These are phyloP conservation scores for Numenius phaeopus DNA, from an alignment of 2,797 vertebrate species.

Conservation along the genomic window DNA sequence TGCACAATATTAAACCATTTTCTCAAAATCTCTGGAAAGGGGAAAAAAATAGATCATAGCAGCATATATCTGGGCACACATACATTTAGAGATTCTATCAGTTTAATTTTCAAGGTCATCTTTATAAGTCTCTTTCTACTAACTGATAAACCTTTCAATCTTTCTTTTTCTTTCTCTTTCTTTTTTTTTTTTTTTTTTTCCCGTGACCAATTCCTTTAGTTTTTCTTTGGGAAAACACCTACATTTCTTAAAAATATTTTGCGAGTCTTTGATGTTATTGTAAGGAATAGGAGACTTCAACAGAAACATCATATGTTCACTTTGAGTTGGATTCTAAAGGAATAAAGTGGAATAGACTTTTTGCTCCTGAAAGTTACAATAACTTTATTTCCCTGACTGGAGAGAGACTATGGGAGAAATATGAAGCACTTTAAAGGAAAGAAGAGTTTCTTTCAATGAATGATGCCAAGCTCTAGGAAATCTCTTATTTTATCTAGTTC, in stretches of 20 bases:
- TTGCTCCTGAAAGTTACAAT: not conserved
- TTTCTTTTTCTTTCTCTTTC: not conserved
- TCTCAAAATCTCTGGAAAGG: not conserved
- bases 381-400: not conserved
- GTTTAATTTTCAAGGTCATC: not conserved
- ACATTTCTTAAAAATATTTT: not conserved
- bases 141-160: not conserved
- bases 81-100: not conserved
- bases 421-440: not conserved
- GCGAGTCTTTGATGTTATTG: not conserved
- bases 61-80: not conserved
- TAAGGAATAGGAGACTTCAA: not conserved
- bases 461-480: not conserved
- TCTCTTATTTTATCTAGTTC: not conserved
- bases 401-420: not conserved
- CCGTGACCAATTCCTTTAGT: not conserved
- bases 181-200: too few relatives aligned
- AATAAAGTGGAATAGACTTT: not conserved
- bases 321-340: not conserved
- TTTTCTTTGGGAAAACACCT: not conserved
- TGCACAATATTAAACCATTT: not conserved
- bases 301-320: not conserved
- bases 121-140: not conserved
- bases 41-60: not conserved
- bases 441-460: not conserved